Base-by-base conservation (phyloP, 2,113 vertebrate species). In the Callipepla squamata region DNA sequence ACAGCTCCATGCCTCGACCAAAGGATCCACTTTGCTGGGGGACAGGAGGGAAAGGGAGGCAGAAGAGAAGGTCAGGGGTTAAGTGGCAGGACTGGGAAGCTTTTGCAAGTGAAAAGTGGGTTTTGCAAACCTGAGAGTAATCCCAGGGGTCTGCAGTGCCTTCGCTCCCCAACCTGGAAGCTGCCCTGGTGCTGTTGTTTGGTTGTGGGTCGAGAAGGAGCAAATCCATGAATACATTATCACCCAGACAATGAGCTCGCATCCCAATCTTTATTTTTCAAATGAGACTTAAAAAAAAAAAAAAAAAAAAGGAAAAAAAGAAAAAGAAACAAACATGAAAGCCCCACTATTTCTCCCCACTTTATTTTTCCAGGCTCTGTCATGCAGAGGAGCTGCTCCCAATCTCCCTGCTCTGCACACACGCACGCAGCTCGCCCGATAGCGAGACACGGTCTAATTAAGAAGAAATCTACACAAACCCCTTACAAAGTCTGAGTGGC, bases 401-500 rank as follows among this genome's bases (percentile, higher is more conserved):
- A 80, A 58, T 23, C 8, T 69, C 70, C 55, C 26, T 0, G 7
- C 66, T 65, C 83, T 3, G 0, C 38, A 30, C 84, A 73, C 82
- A 80, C 10, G 6, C 62, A 23, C n/a, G 6, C 74, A 66, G 48
- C 73, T 85, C n/a, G 4, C 90, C 77, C 77, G 87, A 86, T 44
- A 74, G 92, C 9, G 2, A 85, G 86, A 91, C 81, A 26, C 55
- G 48, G 4, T 87, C 94, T 94, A 90, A 96, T 97, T 93, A 96
- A 95, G 94, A 84, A 92, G 96, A 96, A 96, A 96, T 75, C 95
- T n/a, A 87, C 92, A 62, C 88, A 48, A 93, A 32, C 80, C 90
- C 90, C 62, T 94, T 61, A 82, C 95, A 96, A 96, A 96, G 92
- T 89, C 55, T 97, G 96, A 96, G 94, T 97, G 94, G 95, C 95